These are phyloP conservation scores for Anoplopoma fimbria DNA, from an alignment of 2,113 vertebrate genomes.

Conservation along the genomic window DNA sequence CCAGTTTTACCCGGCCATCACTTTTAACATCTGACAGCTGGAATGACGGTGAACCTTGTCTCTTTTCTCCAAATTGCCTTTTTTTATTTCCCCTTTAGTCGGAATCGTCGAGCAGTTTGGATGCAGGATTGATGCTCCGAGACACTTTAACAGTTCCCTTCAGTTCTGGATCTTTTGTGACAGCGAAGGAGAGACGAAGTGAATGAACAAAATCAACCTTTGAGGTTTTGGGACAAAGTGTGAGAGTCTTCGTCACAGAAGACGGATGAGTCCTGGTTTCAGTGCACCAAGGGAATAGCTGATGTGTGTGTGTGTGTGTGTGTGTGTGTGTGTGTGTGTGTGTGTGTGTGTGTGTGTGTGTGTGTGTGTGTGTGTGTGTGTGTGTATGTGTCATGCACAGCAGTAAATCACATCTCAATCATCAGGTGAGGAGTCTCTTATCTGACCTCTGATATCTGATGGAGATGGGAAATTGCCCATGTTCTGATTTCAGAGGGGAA, in stretches of 20 bases:
- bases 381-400: constrained; percentile 8
- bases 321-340: constrained; percentile 26
- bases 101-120: background rate
- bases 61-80: background rate
- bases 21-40: constrained; percentile 6
- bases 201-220: constrained; percentile 37
- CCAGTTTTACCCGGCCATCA: background rate
- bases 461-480: constrained; percentile 15
- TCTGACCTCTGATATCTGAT: constrained; percentile 28
- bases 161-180: background rate
- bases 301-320: constrained; percentile 4
- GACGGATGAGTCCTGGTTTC: constrained; percentile 48
- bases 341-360: constrained; percentile 23
- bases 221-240: constrained; percentile 34
- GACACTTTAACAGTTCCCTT: background rate
- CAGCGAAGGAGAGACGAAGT: background rate
- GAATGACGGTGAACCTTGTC: background rate
- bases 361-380: constrained; percentile 1
- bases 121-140: background rate
- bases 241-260: constrained; percentile 4
- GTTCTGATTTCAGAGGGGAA: background rate
- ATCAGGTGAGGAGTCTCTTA: constrained; percentile 23
- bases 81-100: constrained; percentile 16
- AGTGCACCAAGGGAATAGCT: constrained; percentile 1
- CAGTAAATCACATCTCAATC: constrained; percentile 51